Evolutionary conservation across 2,888 invertebrate species (phyloP).

Genomic region (Branchellion lobata): DNA sequence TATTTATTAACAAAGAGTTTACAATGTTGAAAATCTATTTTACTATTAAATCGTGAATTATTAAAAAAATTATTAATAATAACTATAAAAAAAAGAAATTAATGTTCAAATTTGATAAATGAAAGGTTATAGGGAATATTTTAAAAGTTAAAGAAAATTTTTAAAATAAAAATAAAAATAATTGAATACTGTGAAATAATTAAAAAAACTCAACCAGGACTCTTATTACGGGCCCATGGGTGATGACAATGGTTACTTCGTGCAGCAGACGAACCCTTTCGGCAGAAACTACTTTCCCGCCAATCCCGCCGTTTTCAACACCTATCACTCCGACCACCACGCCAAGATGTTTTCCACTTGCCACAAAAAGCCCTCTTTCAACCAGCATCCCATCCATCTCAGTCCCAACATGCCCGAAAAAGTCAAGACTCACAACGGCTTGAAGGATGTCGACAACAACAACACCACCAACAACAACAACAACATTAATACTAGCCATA

Average conservation of each 20-base stretch:
- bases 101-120: no score
- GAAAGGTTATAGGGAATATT: no score
- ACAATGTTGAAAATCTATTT: no score
- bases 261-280: conserved; percentile 8
- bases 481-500: not conserved
- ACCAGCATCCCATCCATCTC: not conserved
- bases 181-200: no score
- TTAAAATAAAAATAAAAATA: no score
- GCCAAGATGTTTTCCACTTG: conserved; percentile 17
- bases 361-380: conserved; percentile 15
- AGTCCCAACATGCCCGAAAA: not conserved
- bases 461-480: not conserved
- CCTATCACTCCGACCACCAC: conserved; percentile 13
- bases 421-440: not conserved
- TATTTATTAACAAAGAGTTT: no score
- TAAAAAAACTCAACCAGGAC: conserved; percentile 33
- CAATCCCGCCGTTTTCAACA: not conserved
- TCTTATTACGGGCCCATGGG: conserved; percentile 25
- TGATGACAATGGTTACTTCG: conserved; percentile 14
- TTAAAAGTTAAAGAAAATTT: no score
- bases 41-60: no score
- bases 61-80: no score
- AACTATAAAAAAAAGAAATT: no score
- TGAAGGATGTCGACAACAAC: not conserved
- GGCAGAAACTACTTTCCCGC: conserved; percentile 15